phyloP scores from a whole-genome alignment of 2,888 invertebrate species.

The Onthophagus sagittarius region DNA sequence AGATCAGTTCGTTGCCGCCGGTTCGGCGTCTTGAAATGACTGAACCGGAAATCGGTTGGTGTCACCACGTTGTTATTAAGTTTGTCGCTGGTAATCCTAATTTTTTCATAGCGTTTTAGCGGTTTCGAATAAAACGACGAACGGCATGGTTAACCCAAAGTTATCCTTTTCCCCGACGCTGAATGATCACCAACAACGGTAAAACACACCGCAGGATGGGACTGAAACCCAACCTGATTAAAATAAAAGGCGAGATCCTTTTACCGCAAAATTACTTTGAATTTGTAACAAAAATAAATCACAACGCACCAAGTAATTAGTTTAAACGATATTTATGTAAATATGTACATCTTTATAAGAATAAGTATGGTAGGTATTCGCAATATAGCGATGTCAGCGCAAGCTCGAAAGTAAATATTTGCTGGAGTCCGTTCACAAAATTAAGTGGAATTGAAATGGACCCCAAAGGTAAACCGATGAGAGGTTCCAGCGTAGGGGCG shows the following conservation, averaged over 20 bases:
- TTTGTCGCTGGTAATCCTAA: no score
- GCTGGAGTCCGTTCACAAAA: constrained; percentile 48
- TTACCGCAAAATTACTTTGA: not conserved
- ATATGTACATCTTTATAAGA: not conserved
- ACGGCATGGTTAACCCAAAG: not conserved
- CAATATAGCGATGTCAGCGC: not conserved
- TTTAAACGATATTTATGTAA: no score
- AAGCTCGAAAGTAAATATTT: constrained; percentile 12
- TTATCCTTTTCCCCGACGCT: not conserved
- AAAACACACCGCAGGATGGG: not conserved
- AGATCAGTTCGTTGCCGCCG: not conserved
- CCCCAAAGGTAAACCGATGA: constrained; percentile 48
- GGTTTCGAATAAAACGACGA: not conserved
- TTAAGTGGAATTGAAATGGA: constrained; percentile 53
- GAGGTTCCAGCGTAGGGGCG: constrained; percentile 1
- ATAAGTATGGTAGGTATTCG: not conserved
- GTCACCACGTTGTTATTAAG: no score
- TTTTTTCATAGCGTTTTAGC: not conserved
- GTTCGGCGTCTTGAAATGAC: not conserved
- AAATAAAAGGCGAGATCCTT: not conserved
- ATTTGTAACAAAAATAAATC: not conserved
- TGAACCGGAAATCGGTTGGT: no score
- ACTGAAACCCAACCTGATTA: not conserved
- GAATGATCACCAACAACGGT: not conserved
- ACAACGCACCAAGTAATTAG: no score